Percentiles rank a stretch among this genome's conserved stretches.
phyloP scores from a whole-genome alignment of 2,797 vertebrate species.

The Mionectes olivaceus region DNA sequence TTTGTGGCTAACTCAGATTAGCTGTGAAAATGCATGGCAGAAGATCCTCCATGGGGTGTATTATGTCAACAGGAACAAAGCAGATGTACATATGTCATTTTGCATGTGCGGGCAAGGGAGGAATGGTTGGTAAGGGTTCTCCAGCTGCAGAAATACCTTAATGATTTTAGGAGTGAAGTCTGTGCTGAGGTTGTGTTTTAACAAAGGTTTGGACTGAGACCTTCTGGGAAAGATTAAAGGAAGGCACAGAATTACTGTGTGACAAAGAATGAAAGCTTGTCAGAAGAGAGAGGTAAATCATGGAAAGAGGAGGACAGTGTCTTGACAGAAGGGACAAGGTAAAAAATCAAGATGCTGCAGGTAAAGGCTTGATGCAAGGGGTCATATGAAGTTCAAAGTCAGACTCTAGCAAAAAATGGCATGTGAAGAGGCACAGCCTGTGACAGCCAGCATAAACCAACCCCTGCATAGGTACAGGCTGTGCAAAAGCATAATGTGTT shows the following conservation, averaged over 20 bases:
- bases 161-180: neutral
- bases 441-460: constrained; percentile 14
- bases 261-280: constrained; percentile 22
- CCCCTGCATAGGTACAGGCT: neutral
- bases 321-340: constrained; percentile 47
- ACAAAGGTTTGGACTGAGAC: neutral
- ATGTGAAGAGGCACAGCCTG: neutral
- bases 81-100: neutral
- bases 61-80: neutral
- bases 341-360: constrained; percentile 35
- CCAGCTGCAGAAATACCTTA: neutral
- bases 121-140: neutral
- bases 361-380: neutral
- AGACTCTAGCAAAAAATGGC: neutral
- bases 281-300: constrained; percentile 33
- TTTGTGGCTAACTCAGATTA: neutral
- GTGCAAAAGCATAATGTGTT: neutral
- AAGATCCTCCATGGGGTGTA: accelerated
- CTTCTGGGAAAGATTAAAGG: constrained; percentile 7
- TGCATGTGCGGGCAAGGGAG: neutral
- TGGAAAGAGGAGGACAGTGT: constrained; percentile 15
- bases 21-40: neutral
- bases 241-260: neutral
- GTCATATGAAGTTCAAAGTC: constrained; percentile 44
- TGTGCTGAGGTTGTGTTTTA: neutral